Evolutionary conservation across 35 echinoderm and acorn worm genomes (phyloP).

Genomic region (Heliocidaris erythrogramma): DNA sequence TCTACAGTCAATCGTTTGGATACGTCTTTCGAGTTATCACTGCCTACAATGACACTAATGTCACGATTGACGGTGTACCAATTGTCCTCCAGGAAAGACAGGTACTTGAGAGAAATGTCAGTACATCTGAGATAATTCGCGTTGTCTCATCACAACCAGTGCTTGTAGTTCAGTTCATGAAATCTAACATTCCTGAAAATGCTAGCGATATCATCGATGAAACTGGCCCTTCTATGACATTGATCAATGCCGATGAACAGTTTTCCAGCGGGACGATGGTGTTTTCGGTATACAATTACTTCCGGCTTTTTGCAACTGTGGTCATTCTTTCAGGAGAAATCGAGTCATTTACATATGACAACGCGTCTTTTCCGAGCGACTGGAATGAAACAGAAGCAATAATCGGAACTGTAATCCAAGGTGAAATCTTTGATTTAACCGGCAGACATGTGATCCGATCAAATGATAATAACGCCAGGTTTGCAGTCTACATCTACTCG

Average conservation of each 20-base stretch:
- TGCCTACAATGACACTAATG: not conserved
- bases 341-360: not conserved
- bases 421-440: not conserved
- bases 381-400: not conserved
- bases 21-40: not conserved
- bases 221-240: not conserved
- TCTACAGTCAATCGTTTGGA: not conserved
- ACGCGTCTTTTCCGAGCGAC: not conserved
- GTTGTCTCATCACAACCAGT: not conserved
- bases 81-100: not conserved
- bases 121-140: not conserved
- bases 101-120: not conserved
- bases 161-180: not conserved
- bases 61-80: not conserved
- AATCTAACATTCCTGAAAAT: not conserved
- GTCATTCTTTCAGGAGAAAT: not conserved
- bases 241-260: slow-evolving; percentile 7
- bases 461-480: too few relatives aligned
- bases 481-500: too few relatives aligned
- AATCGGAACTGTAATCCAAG: not conserved
- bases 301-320: not conserved
- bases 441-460: not conserved
- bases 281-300: not conserved
- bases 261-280: not conserved
- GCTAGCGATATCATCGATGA: not conserved